phyloP scores from a whole-genome alignment of 2,888 invertebrate species.

The Arrhopalites spinosus region DNA sequence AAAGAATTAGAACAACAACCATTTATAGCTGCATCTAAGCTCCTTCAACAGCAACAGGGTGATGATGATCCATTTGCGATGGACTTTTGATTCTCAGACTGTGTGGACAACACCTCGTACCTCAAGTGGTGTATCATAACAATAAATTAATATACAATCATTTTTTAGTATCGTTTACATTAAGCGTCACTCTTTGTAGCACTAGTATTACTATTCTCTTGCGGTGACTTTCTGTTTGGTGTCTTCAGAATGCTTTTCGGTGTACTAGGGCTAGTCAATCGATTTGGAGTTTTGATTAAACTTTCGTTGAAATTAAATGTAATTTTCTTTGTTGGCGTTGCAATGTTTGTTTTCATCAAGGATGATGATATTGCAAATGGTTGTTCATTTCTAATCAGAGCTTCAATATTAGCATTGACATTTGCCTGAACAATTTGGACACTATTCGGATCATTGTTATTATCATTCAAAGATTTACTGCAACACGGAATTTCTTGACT shows the following conservation, averaged over 20 bases:
- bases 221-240: neutral
- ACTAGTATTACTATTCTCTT: neutral
- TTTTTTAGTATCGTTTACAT: too few species aligned
- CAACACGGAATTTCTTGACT: slow-evolving; percentile 29
- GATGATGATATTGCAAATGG: slow-evolving; percentile 30
- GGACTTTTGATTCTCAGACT: too few species aligned
- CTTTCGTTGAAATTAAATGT: slow-evolving; percentile 51
- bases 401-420: slow-evolving; percentile 45
- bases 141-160: too few species aligned
- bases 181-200: neutral
- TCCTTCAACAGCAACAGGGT: too few species aligned
- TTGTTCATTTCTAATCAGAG: slow-evolving; percentile 40
- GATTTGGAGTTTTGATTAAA: slow-evolving; percentile 44
- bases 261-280: slow-evolving; percentile 38
- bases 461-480: slow-evolving; percentile 29
- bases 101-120: too few species aligned
- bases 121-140: too few species aligned
- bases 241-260: slow-evolving; percentile 52
- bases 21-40: too few species aligned
- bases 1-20: too few species aligned
- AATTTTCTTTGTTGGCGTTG: slow-evolving; percentile 51
- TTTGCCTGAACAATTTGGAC: slow-evolving; percentile 40
- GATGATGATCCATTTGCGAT: too few species aligned
- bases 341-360: slow-evolving; percentile 6
- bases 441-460: slow-evolving; percentile 15